Conservation (phyloP, 2,888 invertebrate species). For the Asteroscopus sphinx region DNA sequence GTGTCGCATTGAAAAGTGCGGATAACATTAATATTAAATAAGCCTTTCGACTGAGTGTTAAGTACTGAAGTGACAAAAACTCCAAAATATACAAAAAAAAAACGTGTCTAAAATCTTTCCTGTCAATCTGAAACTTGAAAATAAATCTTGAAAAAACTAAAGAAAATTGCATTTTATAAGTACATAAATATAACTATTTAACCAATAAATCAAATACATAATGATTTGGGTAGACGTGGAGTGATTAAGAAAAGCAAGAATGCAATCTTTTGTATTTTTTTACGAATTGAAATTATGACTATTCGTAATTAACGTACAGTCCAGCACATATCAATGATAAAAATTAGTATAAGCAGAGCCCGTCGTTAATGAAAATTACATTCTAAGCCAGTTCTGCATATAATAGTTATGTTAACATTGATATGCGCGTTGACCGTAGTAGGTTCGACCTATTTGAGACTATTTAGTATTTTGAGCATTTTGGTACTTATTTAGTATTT, state of each 20-base stretch:
- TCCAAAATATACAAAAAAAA: slow-evolving; percentile 20
- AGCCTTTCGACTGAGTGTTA: slow-evolving; percentile 55
- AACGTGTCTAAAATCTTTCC: slow-evolving; percentile 41
- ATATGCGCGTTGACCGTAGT: too few relatives aligned
- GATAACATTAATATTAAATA: slow-evolving; percentile 32
- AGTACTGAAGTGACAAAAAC: slow-evolving; percentile 48
- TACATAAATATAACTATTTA: slow-evolving; percentile 25
- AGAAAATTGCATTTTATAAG: slow-evolving; percentile 16
- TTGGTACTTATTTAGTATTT: slow-evolving; percentile 43
- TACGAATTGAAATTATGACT: slow-evolving; percentile 64
- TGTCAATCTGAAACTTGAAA: slow-evolving; percentile 49
- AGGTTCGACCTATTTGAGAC: slow-evolving; percentile 16
- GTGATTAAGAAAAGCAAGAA: slow-evolving; percentile 54
- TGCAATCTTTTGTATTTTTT: slow-evolving; percentile 76
- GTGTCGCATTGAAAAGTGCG: slow-evolving; percentile 27
- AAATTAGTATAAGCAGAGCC: too few relatives aligned
- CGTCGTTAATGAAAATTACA: too few relatives aligned
- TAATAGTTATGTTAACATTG: too few relatives aligned
- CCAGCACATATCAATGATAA: too few relatives aligned
- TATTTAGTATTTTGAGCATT: slow-evolving; percentile 36
- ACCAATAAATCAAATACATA: slow-evolving; percentile 31
- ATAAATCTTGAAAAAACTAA: slow-evolving; percentile 26
- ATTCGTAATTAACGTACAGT: slow-evolving; percentile 57
- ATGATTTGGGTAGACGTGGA: slow-evolving; percentile 47
- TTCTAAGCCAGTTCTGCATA: too few relatives aligned